Base-by-base conservation (phyloP, 2,888 invertebrate species). In the Tipula unca region DNA sequence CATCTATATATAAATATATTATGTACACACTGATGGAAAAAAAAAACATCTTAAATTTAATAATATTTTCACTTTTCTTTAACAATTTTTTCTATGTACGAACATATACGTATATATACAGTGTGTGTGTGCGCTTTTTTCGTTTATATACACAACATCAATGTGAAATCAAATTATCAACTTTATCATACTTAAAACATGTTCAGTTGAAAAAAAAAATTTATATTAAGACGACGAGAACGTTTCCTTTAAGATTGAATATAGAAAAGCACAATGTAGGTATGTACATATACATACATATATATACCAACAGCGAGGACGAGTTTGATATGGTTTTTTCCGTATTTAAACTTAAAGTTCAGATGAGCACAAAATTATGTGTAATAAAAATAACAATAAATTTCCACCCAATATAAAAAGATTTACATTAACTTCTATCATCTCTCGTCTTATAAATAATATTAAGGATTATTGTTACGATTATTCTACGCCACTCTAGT, bases 121-220 rank as follows among this genome's bases (percentile, higher is more conserved):
- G 48, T 48, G n/a, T 17, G 48, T 48, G 48, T 54, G 48, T 54
- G 48, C 17, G 48, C 48, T 54, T 54, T 54, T 48, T 5, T 17
- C 13, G 48, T 17, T 17, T 48, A 5, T 69, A 13, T 25, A 69
- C 10, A 69, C 25, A 69, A 48, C 48, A 48, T 48, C n/a, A 48
- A 48, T 48, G 5, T 48, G 17, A 69, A 69, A 69, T 69, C 69
- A 69, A 69, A 69, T 69, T 69, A 69, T 69, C 25, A 69, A 69
- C 69, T 69, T 69, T 69, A 69, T 69, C 69, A 69, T 69, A 69
- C 69, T 69, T 69, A 69, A 69, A 69, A 69, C 69, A 69, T 69
- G 69, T 69, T 69, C 25, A 25, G 25, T 20, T 25, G 1, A 69
- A 69, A 69, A 69, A 48, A 6, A 32, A 6, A 1, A 32, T 6